A percentile compares a stretch with the other conserved stretches of the same genome.
Conservation (phyloP, 2,797 vertebrate species). For the Mastacembelus armatus region DNA sequence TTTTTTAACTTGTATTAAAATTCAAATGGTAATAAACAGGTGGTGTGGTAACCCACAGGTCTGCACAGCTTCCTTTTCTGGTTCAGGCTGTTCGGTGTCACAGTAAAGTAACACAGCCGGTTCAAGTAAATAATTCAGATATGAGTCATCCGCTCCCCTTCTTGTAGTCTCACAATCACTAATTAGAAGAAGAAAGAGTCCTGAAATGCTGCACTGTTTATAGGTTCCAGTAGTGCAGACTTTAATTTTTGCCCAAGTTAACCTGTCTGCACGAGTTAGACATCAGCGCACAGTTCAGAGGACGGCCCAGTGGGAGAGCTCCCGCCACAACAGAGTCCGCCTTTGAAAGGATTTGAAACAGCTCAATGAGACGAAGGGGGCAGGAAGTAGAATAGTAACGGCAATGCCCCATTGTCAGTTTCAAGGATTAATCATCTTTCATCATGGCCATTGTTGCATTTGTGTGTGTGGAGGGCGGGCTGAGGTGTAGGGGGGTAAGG, state of each 20-base stretch:
- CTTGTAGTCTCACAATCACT: slow-evolving; percentile 34
- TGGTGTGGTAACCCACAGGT: slow-evolving; percentile 46
- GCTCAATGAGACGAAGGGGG: slow-evolving; percentile 71
- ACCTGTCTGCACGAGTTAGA: slow-evolving; percentile 76
- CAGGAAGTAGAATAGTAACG: slow-evolving; percentile 69
- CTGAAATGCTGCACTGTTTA: slow-evolving; percentile 45
- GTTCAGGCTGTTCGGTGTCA: slow-evolving; percentile 19
- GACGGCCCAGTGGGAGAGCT: slow-evolving; percentile 64
- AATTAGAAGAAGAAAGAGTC: slow-evolving; percentile 58
- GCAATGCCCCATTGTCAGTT: slow-evolving; percentile 67
- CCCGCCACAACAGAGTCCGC: slow-evolving; percentile 60
- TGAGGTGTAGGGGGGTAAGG: not conserved
- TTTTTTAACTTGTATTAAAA: not conserved
- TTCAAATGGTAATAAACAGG: slow-evolving; percentile 34
- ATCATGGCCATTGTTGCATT: slow-evolving; percentile 56
- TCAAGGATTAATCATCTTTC: slow-evolving; percentile 69
- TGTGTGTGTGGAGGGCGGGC: slow-evolving; percentile 14
- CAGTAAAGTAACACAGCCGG: slow-evolving; percentile 21
- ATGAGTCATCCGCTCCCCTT: slow-evolving; percentile 50
- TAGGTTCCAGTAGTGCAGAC: slow-evolving; percentile 48
- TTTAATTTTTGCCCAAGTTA: slow-evolving; percentile 67
- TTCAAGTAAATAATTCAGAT: slow-evolving; percentile 46
- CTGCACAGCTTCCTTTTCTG: slow-evolving; percentile 44
- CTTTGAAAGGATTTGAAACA: slow-evolving; percentile 79
- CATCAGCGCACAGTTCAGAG: slow-evolving; percentile 68